Conservation (phyloP, 1,140 invertebrate species). For the Halesus radiatus region DNA sequence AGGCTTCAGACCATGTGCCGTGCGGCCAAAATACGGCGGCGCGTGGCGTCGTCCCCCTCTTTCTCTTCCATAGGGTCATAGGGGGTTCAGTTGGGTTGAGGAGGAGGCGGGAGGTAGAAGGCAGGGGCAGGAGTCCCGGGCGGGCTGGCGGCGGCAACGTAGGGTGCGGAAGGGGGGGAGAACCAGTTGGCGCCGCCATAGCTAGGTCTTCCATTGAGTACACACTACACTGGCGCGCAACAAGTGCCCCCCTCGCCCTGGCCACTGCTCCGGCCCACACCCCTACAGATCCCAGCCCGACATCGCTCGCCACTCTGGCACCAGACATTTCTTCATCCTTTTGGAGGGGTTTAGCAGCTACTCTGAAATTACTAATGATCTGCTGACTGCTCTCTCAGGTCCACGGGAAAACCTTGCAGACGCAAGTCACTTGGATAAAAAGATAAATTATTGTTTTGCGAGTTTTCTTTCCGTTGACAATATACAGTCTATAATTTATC, state of each 20-base stretch:
- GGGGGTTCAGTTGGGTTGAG: too few relatives aligned
- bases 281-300: neutral
- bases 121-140: too few relatives aligned
- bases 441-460: too few relatives aligned
- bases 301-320: conserved; percentile 2
- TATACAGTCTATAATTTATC: too few relatives aligned
- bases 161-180: neutral
- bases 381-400: neutral
- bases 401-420: neutral
- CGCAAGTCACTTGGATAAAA: neutral
- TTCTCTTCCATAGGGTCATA: neutral
- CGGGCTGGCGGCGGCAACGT: too few relatives aligned
- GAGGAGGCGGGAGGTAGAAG: too few relatives aligned
- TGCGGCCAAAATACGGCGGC: neutral
- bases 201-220: conserved; percentile 35
- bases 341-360: neutral
- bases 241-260: conserved; percentile 25
- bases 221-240: conserved; percentile 34
- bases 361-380: conserved; percentile 2
- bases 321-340: neutral
- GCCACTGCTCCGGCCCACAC: neutral
- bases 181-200: conserved; percentile 41
- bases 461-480: too few relatives aligned
- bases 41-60: conserved; percentile 15
- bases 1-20: neutral